These are phyloP conservation scores for Oscheius sp. DNA, from an alignment of 2,888 invertebrate species.

Conservation along the genomic window DNA sequence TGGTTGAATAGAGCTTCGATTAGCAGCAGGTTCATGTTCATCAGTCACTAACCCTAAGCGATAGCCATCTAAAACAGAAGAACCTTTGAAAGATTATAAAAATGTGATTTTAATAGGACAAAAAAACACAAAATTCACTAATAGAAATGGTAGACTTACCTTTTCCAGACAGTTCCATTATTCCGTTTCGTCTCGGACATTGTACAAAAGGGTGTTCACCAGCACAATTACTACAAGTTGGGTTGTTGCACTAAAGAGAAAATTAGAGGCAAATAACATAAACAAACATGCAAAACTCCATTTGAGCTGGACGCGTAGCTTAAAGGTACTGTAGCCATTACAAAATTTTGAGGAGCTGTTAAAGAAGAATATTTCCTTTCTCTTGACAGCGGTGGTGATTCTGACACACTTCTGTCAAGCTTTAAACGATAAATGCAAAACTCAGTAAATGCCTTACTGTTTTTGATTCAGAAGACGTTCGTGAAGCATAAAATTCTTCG, in stretches of 20 bases:
- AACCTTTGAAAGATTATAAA: background rate
- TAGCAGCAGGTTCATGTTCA: background rate
- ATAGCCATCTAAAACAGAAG: conserved; percentile 1
- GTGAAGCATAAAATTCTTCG: conserved; percentile 46
- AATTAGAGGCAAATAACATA: background rate
- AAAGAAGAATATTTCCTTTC: background rate
- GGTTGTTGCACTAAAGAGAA: conserved; percentile 25
- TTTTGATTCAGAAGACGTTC: conserved; percentile 30
- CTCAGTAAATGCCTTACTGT: background rate
- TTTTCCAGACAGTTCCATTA: conserved; percentile 11
- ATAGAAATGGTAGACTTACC: background rate
- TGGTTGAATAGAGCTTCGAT: background rate
- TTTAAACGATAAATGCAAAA: background rate
- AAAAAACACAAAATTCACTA: background rate
- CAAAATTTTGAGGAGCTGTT: conserved; percentile 5
- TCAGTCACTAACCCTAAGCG: background rate
- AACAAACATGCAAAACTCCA: background rate
- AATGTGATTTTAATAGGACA: background rate
- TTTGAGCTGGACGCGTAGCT: background rate
- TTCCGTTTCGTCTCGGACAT: conserved; percentile 35
- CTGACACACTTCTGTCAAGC: too few species aligned
- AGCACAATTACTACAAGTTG: conserved; percentile 46
- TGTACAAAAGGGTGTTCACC: conserved; percentile 35
- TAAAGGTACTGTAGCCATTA: conserved; percentile 2
- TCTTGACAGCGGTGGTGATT: background rate